Evolutionary conservation across 2,113 vertebrate genomes (phyloP), one percentile per base, ranked within the genome.

Genomic region (Nothoprocta perdicaria): DNA sequence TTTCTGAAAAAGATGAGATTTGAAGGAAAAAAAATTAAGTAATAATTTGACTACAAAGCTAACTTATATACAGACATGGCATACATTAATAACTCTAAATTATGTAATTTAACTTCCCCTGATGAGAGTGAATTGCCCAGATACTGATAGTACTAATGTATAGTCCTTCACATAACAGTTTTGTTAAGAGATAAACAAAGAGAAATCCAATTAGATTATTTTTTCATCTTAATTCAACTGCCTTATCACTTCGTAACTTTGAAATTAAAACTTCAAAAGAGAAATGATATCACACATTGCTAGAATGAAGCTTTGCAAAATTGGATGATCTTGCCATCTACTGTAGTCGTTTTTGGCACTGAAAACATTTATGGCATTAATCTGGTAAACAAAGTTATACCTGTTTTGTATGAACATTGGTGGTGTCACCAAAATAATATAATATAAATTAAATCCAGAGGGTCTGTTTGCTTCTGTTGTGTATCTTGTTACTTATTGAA

Each of bases 61-160:
- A 78, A 90, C 68, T 84, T 81, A 60, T 60, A 29, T 62, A 41
- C 80, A 86, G 50, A 75, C 46, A 48, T 60, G 61, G 41, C 43
- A 78, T 66, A 58, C 58, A 43, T 65, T 66, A 81, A 89, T 88
- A 74, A 69, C 86, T 95, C 86, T 81, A 46, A 66, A 61, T 73
- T 52, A 67, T 29, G 13, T 46, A n/a, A 52, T 78, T 95, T 46
- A 35, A 46, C 78, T 94, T 93, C 27, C 57, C 48, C 18, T 38
- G 46, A 86, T 61, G 80, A 41, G 46, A 88, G 46, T 41, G 43
- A 31, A 43, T 83, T 79, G 33, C 41, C 72, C 73, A 77, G 40
- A 33, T 62, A 77, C 27, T 83, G 38, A 69, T 65, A 87, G 29
- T 69, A 35, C 85, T 83, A 52, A 69, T 31, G 18, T 16, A 43